Evolutionary conservation across 2,113 vertebrate species (phyloP).

Genomic region (Pleuronectes platessa): DNA sequence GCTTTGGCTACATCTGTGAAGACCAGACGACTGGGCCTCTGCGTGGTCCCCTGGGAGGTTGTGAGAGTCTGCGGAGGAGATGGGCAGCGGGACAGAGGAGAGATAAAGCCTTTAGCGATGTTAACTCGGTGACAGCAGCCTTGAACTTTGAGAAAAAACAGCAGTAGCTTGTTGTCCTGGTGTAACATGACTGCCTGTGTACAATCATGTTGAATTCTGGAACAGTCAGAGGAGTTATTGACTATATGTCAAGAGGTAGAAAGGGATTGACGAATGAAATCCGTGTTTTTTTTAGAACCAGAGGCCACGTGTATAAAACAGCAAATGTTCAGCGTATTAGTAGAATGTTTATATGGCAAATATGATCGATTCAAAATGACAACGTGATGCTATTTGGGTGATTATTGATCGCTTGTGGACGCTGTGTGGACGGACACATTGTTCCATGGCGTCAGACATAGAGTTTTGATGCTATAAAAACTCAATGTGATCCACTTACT

Average conservation of each 20-base stretch:
- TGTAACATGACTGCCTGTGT: no score
- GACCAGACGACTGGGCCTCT: constrained; percentile 95
- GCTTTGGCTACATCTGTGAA: constrained; percentile 96
- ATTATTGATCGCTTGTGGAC: background rate
- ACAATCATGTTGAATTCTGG: no score
- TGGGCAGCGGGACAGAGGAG: constrained; percentile 7
- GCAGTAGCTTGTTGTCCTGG: background rate
- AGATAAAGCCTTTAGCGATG: constrained; percentile 17
- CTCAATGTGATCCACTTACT: background rate
- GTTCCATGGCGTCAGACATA: background rate
- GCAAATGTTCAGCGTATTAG: background rate
- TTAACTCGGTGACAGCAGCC: background rate
- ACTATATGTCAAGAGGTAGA: background rate
- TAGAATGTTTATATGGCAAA: no score
- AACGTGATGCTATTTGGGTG: constrained; percentile 2
- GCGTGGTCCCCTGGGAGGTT: constrained; percentile 87
- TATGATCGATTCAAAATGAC: background rate
- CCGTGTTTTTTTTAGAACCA: constrained; percentile 6
- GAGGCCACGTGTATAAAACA: constrained; percentile 39
- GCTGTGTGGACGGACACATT: background rate
- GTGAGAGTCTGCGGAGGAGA: constrained; percentile 85
- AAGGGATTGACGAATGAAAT: constrained; percentile 25
- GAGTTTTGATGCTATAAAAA: background rate
- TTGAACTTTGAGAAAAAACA: background rate
- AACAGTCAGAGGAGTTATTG: background rate